Conservation (phyloP, 2,797 vertebrate species). For the Peromyscus aztecus region DNA sequence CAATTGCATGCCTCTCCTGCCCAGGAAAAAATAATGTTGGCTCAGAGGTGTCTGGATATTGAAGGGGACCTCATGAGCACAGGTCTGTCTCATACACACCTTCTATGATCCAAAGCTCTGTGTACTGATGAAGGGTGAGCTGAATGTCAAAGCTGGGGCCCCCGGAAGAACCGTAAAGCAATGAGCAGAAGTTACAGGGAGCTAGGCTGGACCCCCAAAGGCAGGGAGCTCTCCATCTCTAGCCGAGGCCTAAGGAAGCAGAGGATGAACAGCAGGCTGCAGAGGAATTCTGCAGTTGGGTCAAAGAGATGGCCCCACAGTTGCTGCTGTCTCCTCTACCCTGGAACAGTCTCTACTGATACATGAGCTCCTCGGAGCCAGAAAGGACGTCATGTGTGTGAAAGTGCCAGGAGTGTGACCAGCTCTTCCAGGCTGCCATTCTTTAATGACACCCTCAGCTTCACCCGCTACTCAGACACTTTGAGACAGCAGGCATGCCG, state of each 20-base stretch:
- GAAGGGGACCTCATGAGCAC: neutral
- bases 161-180: neutral
- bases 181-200: neutral
- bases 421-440: neutral
- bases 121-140: neutral
- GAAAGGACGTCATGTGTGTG: neutral
- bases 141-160: neutral
- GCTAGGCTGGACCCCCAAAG: neutral
- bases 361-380: neutral
- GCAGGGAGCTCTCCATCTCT: neutral
- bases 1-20: neutral
- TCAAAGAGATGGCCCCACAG: neutral
- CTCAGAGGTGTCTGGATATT: neutral
- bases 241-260: neutral
- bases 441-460: neutral
- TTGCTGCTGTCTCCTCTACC: neutral
- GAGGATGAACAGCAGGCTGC: neutral
- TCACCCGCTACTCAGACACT: slow-evolving; percentile 8
- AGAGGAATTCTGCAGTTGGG: neutral
- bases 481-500: slow-evolving; percentile 14
- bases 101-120: neutral
- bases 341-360: neutral
- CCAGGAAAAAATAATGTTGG: neutral
- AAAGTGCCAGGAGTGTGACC: neutral
- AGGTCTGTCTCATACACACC: neutral